phyloP scores from a whole-genome alignment of 1,140 invertebrate genomes.

The Scaptomyza hsui region DNA sequence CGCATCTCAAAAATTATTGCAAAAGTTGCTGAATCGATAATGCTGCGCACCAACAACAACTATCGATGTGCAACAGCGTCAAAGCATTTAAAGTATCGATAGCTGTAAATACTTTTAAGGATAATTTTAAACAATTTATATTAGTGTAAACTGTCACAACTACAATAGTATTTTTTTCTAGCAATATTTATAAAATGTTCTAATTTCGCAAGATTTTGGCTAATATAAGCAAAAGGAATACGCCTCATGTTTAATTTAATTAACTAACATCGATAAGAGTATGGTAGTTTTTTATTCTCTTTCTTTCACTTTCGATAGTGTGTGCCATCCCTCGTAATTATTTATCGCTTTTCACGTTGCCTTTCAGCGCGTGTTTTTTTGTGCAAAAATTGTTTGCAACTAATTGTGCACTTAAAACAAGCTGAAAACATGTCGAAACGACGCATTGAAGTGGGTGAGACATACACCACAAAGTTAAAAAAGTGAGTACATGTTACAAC shows the following conservation, averaged over 20 bases:
- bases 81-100: constrained; percentile 4
- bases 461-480: constrained; percentile 89
- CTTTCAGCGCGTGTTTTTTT: constrained; percentile 73
- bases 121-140: too few relatives aligned
- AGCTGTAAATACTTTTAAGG: neutral
- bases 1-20: constrained; percentile 28
- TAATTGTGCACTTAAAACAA: constrained; percentile 17
- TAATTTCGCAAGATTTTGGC: too few relatives aligned
- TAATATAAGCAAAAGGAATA: neutral
- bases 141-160: too few relatives aligned
- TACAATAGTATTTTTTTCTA: too few relatives aligned
- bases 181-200: too few relatives aligned
- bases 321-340: constrained; percentile 29
- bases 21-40: constrained; percentile 44
- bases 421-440: constrained; percentile 89
- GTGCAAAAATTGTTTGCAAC: constrained; percentile 42
- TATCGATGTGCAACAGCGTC: constrained; percentile 19
- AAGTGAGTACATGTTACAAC: constrained; percentile 85
- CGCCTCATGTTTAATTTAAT: neutral
- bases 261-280: neutral
- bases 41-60: constrained; percentile 43
- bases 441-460: constrained; percentile 92
- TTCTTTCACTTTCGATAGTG: neutral
- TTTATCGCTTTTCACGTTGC: constrained; percentile 54
- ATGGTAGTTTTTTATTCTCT: too few relatives aligned